Base-by-base conservation (phyloP, 2,797 vertebrate species). In the Oryzias sinensis region DNA sequence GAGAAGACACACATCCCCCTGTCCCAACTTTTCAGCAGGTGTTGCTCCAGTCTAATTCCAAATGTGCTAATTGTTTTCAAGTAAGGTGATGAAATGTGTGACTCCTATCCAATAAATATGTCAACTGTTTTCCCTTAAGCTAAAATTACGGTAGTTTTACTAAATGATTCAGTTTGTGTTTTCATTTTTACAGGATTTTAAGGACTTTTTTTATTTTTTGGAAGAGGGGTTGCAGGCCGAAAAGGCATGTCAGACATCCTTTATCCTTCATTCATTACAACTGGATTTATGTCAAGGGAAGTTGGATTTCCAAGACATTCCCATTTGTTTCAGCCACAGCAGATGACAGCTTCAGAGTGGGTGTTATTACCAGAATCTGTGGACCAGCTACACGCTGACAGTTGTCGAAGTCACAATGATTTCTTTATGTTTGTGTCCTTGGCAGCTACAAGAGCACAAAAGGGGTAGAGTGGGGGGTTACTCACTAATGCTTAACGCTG, bases 241-340 rank as follows among this genome's bases (percentile, higher is more conserved):
- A 11, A 8, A 37, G 33, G 33, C 33, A 11, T 9, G 9, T 11
- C 33, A 33, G 29, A 3, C 8, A 33, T 33, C 29, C 8, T 5
- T 27, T 27, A 27, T 44, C 61, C 65, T 68, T 59, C 69, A 77
- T 76, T 77, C 62, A 70, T 72, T 68, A 75, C 79, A 65, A 82
- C 67, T 82, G 59, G 55, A 59, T 57, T 43, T 52, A 61, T 74
- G 80, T 64, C 65, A 27, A 60, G 54, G 72, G 73, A 68, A 14
- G 1, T 67, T 50, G 16, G 53, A 72, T 81, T 70, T 81, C 77
- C 33, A 11, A 9, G 33, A 13, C 33, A 11, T 37, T 37, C 33
- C 33, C 9, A 13, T 37, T 13, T 60, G 44, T 68, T 53, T 72
- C 53, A 42, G 20, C 60, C 47, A 55, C 57, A 56, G 57, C 57